Evolutionary conservation across 2,113 vertebrate genomes (phyloP).

Genomic region (Odocoileus hemionus): DNA sequence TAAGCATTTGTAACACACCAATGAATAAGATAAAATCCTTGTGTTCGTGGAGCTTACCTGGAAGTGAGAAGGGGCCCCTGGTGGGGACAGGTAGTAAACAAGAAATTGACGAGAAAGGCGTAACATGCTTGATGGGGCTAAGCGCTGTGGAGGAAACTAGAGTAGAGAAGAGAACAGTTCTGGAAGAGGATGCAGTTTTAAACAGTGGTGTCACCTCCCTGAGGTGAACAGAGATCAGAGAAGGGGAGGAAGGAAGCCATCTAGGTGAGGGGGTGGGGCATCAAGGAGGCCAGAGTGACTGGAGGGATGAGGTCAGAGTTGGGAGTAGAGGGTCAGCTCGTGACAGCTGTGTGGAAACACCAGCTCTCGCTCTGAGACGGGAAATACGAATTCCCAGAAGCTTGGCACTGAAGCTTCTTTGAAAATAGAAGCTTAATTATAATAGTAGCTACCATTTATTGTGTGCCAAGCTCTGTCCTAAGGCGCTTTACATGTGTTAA

Average conservation of each 20-base stretch:
- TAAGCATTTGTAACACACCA: background rate
- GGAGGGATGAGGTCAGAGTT: background rate
- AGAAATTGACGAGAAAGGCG: background rate
- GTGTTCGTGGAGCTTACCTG: background rate
- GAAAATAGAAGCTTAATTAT: conserved; percentile 50
- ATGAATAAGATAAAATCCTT: background rate
- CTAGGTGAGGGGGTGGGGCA: background rate
- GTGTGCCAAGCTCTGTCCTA: background rate
- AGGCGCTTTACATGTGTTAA: background rate
- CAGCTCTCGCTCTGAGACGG: background rate
- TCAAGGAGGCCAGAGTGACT: background rate
- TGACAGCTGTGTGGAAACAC: background rate
- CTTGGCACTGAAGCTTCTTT: background rate
- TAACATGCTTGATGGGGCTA: background rate
- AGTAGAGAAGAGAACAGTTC: background rate
- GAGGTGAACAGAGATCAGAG: background rate
- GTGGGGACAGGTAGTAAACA: background rate
- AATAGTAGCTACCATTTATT: background rate
- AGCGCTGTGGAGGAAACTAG: background rate
- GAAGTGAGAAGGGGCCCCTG: background rate
- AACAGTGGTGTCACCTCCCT: background rate
- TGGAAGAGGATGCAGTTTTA: background rate
- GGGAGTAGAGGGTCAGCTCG: background rate
- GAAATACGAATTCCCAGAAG: background rate
- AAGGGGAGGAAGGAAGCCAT: rapidly evolving